A percentile compares a stretch with the other conserved stretches of the same genome.
Conservation (phyloP, 2,113 vertebrate genomes). For the Crotalus horridus region DNA sequence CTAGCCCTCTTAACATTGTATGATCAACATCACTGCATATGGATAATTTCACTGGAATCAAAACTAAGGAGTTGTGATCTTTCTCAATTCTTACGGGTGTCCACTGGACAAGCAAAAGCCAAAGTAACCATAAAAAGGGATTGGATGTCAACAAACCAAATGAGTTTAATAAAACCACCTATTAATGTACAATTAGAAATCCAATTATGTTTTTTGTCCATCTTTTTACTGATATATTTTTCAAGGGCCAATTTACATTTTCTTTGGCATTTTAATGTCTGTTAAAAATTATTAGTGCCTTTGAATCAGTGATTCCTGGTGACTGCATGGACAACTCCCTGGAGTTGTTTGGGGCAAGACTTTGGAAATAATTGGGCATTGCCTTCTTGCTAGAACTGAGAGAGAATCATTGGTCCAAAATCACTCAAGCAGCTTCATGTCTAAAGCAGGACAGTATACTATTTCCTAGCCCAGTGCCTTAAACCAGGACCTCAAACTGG, state of each 20-base stretch:
- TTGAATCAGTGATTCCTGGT: background rate
- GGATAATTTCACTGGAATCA: background rate
- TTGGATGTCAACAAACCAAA: background rate
- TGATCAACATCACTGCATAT: background rate
- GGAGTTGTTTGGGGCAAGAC: background rate
- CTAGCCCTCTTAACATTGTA: background rate
- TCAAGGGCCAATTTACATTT: background rate
- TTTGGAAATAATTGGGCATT: background rate
- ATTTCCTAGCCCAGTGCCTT: background rate
- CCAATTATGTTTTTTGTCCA: background rate
- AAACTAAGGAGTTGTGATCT: background rate
- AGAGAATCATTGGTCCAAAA: background rate
- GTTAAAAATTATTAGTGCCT: background rate
- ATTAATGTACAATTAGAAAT: background rate
- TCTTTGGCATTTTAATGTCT: background rate
- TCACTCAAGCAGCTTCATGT: background rate
- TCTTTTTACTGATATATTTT: background rate
- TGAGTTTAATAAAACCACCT: background rate
- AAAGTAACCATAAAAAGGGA: background rate
- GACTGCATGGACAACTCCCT: background rate
- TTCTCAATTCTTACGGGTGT: background rate
- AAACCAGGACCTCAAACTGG: background rate
- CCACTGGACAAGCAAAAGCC: background rate
- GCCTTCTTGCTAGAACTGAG: background rate
- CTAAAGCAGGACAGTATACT: background rate